Evolutionary conservation across 2,113 vertebrate species (phyloP), one percentile per base, ranked within the genome.

Genomic region (Pterocles orientalis): DNA sequence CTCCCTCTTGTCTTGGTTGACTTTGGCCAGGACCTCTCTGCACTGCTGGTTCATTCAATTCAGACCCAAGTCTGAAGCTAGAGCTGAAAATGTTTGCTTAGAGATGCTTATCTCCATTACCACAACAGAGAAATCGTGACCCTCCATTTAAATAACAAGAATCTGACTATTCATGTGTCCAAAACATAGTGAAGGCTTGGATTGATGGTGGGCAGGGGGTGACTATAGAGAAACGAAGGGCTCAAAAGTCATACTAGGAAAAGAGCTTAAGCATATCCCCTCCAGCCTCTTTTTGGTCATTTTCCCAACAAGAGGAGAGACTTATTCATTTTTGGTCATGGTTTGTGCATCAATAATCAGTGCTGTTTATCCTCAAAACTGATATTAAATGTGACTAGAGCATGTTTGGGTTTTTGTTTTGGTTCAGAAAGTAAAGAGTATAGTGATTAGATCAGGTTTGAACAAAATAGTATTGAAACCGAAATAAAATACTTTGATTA

Each of bases 1-100:
- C 54, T 97, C 61, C 48, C 43, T 92, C 76, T 82, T 79, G 81
- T 69, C 77, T 95, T 85, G 65, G 89, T 82, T 96, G 91, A 92
- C 82, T 94, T 96, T 94, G 94, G 92, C 94, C 82, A 88, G 54
- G 18, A 57, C 45, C 18, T 76, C 57, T 80, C 66, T 54, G 31
- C 43, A 36, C 25, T 86, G 76, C 54, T 29, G 43, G 17, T 65
- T 91, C 41, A 25, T 93, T 77, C 62, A 39, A 7, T 84, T 85
- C 62, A 62, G 71, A 71, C 51, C n/a, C 50, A 90, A 83, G 64
- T 47, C 76, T 85, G 82, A 85, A 83, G 60, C 20, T 61, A 58
- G 68, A 83, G 76, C 47, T 78, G 34, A 62, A 45, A 84, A 54
- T 36, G 34, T 75, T 83, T 90, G 82, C 47, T 92, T 90, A 82